phyloP scores from a whole-genome alignment of 2,113 vertebrate species.

The Gymnarchus niloticus region DNA sequence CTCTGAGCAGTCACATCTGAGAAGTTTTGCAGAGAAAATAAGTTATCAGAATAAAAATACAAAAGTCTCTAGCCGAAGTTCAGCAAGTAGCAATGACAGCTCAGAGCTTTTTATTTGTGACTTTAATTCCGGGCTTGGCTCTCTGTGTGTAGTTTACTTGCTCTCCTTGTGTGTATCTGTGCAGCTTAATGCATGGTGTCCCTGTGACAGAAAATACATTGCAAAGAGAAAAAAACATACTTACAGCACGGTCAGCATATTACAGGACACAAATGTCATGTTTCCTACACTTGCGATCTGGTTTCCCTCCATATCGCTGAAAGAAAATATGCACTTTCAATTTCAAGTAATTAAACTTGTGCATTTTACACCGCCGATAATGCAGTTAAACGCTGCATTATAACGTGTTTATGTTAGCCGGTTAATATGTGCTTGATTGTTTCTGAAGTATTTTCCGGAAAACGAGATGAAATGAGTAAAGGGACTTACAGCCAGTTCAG shows the following conservation, averaged over 20 bases:
- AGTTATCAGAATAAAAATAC: not conserved
- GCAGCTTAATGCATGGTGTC: not conserved
- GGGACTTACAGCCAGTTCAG: constrained; percentile 89
- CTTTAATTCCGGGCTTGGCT: not conserved
- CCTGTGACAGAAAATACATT: not conserved
- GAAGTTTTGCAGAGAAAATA: not conserved
- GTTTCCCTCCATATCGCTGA: constrained; percentile 89
- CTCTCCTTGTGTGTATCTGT: not conserved
- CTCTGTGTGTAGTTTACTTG: not conserved
- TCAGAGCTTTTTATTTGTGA: not conserved
- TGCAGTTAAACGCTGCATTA: not conserved
- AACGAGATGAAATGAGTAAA: constrained; percentile 13
- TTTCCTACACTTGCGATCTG: constrained; percentile 80
- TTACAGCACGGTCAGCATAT: constrained; percentile 87
- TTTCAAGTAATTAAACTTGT: not conserved
- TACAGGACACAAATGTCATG: constrained; percentile 79
- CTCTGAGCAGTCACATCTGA: not conserved
- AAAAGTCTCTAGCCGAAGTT: not conserved
- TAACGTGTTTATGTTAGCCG: too few species aligned
- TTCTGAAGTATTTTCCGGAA: constrained; percentile 15
- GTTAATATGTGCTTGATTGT: not conserved
- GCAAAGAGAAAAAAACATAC: constrained; percentile 40
- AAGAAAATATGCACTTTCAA: constrained; percentile 18
- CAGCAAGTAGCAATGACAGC: not conserved
- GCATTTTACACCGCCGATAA: not conserved